phyloP scores from a whole-genome alignment of 2,113 vertebrate genomes.

The Notarius quadriscutis region DNA sequence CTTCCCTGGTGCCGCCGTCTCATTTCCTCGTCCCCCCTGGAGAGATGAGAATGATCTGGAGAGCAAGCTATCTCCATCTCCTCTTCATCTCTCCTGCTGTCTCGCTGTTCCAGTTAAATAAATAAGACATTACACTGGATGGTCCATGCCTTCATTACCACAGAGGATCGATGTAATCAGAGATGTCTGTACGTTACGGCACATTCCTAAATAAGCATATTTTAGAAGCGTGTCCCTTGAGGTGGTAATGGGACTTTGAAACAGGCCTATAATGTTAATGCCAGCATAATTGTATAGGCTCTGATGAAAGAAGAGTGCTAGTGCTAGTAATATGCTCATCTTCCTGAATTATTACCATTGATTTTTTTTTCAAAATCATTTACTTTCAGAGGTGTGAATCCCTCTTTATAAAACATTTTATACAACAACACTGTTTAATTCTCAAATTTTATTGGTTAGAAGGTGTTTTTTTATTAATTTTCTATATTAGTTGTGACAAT shows the following conservation, averaged over 20 bases:
- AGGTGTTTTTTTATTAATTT: background rate
- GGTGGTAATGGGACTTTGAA: slow-evolving; percentile 57
- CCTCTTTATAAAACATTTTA: background rate
- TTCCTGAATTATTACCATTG: background rate
- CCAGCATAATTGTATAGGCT: background rate
- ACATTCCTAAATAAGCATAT: slow-evolving; percentile 65
- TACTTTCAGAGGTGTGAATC: background rate
- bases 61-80: slow-evolving; percentile 72
- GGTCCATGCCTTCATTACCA: slow-evolving; percentile 73
- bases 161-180: slow-evolving; percentile 72
- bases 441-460: background rate
- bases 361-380: background rate
- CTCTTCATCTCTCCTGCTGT: slow-evolving; percentile 71
- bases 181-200: slow-evolving; percentile 68
- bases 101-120: slow-evolving; percentile 74
- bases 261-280: slow-evolving; percentile 37
- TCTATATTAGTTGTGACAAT: background rate
- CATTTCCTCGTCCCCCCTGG: slow-evolving; percentile 68
- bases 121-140: slow-evolving; percentile 79
- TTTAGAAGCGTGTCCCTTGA: slow-evolving; percentile 65
- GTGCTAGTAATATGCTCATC: background rate
- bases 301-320: background rate
- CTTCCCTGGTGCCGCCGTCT: slow-evolving; percentile 72
- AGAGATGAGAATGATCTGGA: slow-evolving; percentile 61
- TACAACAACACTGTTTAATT: background rate